Conservation (phyloP, 2,113 vertebrate genomes). For the Lamprotornis superbus region DNA sequence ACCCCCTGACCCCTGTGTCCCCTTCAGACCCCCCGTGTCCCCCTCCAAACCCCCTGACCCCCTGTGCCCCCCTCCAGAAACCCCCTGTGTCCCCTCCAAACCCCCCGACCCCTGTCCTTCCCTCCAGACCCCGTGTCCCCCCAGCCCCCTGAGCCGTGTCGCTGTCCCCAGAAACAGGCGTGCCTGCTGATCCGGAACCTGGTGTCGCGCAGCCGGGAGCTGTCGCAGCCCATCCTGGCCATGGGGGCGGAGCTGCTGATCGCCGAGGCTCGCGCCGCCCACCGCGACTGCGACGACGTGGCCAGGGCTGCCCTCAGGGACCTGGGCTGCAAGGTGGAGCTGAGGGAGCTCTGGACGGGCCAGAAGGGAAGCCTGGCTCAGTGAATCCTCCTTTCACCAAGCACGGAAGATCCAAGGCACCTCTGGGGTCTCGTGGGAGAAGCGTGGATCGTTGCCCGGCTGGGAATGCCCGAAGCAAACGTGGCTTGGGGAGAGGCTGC, state of each 20-base stretch:
- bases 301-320: conserved; percentile 89
- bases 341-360: conserved; percentile 93
- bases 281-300: conserved; percentile 85
- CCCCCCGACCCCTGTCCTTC: not conserved
- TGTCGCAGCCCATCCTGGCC: conserved; percentile 84
- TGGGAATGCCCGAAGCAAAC: not conserved
- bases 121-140: too few relatives aligned
- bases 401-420: rapidly evolving
- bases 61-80: too few relatives aligned
- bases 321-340: conserved; percentile 90
- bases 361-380: conserved; percentile 84
- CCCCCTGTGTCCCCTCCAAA: not conserved
- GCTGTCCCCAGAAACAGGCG: not conserved
- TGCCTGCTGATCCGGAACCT: conserved; percentile 95
- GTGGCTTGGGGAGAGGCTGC: not conserved
- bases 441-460: too few relatives aligned
- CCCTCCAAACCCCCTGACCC: too few relatives aligned
- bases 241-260: conserved; percentile 92
- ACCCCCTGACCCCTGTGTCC: not conserved
- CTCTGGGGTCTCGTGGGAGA: not conserved
- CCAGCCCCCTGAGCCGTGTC: not conserved
- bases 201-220: conserved; percentile 79
- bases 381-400: not conserved
- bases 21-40: too few relatives aligned
- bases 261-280: conserved; percentile 75